Base-by-base conservation (phyloP, 2,888 invertebrate species). In the Amphimallon solstitiale region DNA sequence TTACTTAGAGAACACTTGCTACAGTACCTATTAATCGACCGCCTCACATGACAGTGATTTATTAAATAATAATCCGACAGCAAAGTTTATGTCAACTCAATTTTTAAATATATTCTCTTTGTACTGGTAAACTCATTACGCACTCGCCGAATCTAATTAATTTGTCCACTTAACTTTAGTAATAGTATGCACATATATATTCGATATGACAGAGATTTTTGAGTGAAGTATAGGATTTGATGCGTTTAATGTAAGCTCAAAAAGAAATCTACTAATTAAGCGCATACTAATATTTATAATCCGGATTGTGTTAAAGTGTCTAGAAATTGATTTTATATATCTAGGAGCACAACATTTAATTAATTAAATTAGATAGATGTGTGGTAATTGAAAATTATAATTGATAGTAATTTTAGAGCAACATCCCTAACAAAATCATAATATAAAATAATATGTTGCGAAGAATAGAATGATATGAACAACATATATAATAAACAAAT, bases 1-100 rank as follows among this genome's bases (percentile, higher is more conserved):
- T 54, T 54, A 54, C 38, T 54, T 23, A 38, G 40, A 6, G 54
- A 54, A 40, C 54, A 54, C 54, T 38, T 54, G 54, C 23, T 40
- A 23, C 21, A 10, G 54, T 2, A 38, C 21, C 17, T 54, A 40
- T 54, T 54, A 40, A 38, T 38, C 21, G 38, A 21, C 21, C 19
- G 10, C 21, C 21, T 12, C 19, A 4, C n/a, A 19, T n/a, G 38
- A 21, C 40, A 38, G 12, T 54, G 21, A 54, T 54, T 54, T 54
- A 54, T 54, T 17, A 40, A 40, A 40, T 54, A 54, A 40, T 54
- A 54, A 40, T 21, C 19, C 19, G 19, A n/a, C 9, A 3, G 17
- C 19, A 17, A 45, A 45, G 19, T 45, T 17, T 19, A 10, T 17
- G n/a, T 7, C 5, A 9, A 19, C n/a, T 17, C 5, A 12, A 19